Conservation (phyloP, 2,797 vertebrate species). For the Coilia nasus region DNA sequence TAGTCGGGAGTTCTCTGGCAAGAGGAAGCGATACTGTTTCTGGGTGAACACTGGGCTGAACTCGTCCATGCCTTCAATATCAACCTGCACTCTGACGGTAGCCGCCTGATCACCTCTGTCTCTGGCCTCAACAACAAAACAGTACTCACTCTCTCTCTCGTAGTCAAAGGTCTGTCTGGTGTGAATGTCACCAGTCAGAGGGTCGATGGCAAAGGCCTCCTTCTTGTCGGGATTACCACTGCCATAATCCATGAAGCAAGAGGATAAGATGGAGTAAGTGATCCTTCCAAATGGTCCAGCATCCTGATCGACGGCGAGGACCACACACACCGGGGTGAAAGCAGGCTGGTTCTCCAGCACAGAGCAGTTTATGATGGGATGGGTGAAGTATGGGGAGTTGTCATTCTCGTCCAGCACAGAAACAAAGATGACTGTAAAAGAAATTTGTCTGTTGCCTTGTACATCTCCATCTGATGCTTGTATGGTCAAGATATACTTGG, state of each 20-base stretch:
- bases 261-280: slow-evolving; percentile 85
- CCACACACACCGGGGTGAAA: slow-evolving; percentile 80
- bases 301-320: slow-evolving; percentile 87
- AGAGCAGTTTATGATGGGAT: slow-evolving; percentile 78
- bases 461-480: slow-evolving; percentile 78
- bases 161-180: slow-evolving; percentile 87
- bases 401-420: slow-evolving; percentile 90
- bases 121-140: slow-evolving; percentile 85
- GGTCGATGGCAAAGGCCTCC: slow-evolving; percentile 84
- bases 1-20: slow-evolving; percentile 72
- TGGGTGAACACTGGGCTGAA: slow-evolving; percentile 90
- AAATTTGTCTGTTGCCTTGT: slow-evolving; percentile 66
- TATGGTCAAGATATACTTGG: slow-evolving; percentile 80
- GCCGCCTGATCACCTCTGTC: slow-evolving; percentile 84
- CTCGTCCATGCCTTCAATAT: slow-evolving; percentile 87
- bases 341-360: slow-evolving; percentile 84
- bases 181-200: slow-evolving; percentile 84
- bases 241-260: slow-evolving; percentile 77
- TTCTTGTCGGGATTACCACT: slow-evolving; percentile 69
- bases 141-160: slow-evolving; percentile 82
- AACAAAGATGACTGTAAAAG: slow-evolving; percentile 80
- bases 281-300: slow-evolving; percentile 83
- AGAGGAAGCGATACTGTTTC: slow-evolving; percentile 82
- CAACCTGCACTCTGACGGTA: slow-evolving; percentile 79
- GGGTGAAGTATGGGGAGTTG: slow-evolving; percentile 84